phyloP scores from a whole-genome alignment of 2,797 vertebrate species.

The Sebastiscus tertius region DNA sequence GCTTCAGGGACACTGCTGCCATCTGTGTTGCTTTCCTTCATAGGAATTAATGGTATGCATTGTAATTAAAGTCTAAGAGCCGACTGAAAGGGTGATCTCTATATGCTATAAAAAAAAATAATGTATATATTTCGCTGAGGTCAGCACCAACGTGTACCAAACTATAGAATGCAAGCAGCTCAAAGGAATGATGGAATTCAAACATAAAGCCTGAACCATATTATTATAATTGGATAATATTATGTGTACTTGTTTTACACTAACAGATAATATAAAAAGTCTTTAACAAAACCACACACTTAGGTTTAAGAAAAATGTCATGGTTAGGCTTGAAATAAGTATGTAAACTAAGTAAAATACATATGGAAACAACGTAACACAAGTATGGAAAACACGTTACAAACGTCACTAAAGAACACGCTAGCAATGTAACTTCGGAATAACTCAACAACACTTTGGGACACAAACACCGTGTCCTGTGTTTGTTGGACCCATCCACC shows the following conservation, averaged over 20 bases:
- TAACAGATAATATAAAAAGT: neutral
- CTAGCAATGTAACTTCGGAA: too few species aligned
- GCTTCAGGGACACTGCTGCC: slow-evolving; percentile 39
- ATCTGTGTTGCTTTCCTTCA: slow-evolving; percentile 41
- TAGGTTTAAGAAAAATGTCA: too few species aligned
- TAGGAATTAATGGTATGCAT: slow-evolving; percentile 23
- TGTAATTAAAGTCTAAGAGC: slow-evolving; percentile 38
- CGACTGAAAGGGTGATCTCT: slow-evolving; percentile 25
- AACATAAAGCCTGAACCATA: slow-evolving; percentile 3
- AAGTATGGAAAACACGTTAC: too few species aligned
- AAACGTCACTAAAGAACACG: too few species aligned
- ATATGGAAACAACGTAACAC: too few species aligned
- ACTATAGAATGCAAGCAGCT: neutral
- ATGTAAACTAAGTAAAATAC: too few species aligned
- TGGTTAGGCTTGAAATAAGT: too few species aligned
- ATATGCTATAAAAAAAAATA: neutral
- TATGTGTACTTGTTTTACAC: neutral
- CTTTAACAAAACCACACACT: too few species aligned
- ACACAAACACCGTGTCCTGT: too few species aligned
- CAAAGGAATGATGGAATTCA: slow-evolving; percentile 9
- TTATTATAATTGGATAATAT: neutral
- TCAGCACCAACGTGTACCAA: neutral
- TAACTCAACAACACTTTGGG: too few species aligned
- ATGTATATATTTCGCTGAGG: neutral
- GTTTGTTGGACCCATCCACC: too few species aligned